A percentile compares a stretch with the other conserved stretches of the same genome.
Evolutionary conservation across 1,140 invertebrate genomes (phyloP).

Genomic region (Diploscapter pachys): DNA sequence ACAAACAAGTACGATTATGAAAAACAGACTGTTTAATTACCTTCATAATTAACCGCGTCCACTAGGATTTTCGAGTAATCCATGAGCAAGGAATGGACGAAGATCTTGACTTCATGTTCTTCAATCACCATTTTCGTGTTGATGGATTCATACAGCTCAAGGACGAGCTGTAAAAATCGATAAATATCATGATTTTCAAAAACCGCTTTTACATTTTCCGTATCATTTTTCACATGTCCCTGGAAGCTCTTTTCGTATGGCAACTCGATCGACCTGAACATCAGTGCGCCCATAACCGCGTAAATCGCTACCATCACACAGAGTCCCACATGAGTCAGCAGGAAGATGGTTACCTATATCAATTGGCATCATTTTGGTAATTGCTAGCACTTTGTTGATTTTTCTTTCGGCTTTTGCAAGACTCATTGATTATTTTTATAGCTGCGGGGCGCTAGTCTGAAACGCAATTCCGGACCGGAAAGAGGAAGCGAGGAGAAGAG

Average conservation of each 20-base stretch:
- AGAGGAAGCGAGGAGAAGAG: neutral
- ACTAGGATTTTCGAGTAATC: conserved; percentile 75
- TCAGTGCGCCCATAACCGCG: conserved; percentile 85
- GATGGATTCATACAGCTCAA: conserved; percentile 40
- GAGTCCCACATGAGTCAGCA: conserved; percentile 78
- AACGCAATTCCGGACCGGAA: no score
- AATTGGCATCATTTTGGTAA: neutral
- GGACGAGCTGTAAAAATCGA: conserved; percentile 33
- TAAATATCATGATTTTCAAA: neutral
- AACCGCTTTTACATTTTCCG: conserved; percentile 38
- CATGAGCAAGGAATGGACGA: conserved; percentile 71
- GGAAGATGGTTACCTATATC: conserved; percentile 59
- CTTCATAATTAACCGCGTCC: conserved; percentile 70
- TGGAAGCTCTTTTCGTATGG: conserved; percentile 66
- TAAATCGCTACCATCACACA: conserved; percentile 89
- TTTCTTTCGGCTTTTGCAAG: no score
- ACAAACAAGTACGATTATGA: no score
- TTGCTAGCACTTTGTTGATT: no score
- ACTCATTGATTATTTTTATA: no score
- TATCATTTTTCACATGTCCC: conserved; percentile 59
- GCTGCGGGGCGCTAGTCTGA: no score
- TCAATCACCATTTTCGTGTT: conserved; percentile 27
- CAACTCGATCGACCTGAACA: conserved; percentile 72
- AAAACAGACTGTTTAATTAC: conserved; percentile 25
- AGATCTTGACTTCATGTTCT: conserved; percentile 68